These are phyloP conservation scores for Acheta domesticus DNA, from an alignment of 2,888 invertebrate species.

Conservation along the genomic window DNA sequence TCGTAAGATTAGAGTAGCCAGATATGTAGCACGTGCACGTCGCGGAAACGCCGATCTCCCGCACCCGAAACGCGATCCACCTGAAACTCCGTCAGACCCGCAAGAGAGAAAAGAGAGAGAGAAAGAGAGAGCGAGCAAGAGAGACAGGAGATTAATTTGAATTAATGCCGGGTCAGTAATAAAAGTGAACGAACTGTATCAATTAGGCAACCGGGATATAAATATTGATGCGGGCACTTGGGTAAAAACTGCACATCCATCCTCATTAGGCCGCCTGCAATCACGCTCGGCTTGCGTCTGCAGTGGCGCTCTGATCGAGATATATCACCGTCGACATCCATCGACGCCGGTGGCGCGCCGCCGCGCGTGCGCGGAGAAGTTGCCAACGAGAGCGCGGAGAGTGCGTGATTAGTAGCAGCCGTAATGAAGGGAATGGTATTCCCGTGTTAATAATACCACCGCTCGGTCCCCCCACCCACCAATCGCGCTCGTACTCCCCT, in stretches of 20 bases:
- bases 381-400: background rate
- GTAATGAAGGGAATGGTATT: slow-evolving; percentile 18
- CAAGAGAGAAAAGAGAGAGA: too few species aligned
- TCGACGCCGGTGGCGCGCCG: background rate
- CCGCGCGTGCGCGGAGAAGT: background rate
- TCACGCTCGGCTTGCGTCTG: background rate
- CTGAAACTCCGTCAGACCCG: too few species aligned
- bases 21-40: too few species aligned
- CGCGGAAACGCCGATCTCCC: too few species aligned
- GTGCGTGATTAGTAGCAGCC: background rate
- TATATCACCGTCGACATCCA: background rate
- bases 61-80: too few species aligned
- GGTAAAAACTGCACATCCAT: slow-evolving; percentile 1
- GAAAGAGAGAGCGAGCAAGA: too few species aligned
- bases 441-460: background rate
- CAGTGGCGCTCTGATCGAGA: slow-evolving; percentile 1
- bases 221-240: slow-evolving; percentile 18
- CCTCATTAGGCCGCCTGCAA: background rate
- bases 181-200: slow-evolving; percentile 18
- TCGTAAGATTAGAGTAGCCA: too few species aligned
- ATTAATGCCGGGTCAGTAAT: slow-evolving; percentile 18
- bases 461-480: background rate
- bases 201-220: slow-evolving; percentile 18
- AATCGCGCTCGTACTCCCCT: too few species aligned
- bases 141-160: background rate